A percentile compares a stretch with the other conserved stretches of the same genome.
Evolutionary conservation across 2,888 invertebrate species (phyloP).

Genomic region (Xanthostigma xanthostigma): DNA sequence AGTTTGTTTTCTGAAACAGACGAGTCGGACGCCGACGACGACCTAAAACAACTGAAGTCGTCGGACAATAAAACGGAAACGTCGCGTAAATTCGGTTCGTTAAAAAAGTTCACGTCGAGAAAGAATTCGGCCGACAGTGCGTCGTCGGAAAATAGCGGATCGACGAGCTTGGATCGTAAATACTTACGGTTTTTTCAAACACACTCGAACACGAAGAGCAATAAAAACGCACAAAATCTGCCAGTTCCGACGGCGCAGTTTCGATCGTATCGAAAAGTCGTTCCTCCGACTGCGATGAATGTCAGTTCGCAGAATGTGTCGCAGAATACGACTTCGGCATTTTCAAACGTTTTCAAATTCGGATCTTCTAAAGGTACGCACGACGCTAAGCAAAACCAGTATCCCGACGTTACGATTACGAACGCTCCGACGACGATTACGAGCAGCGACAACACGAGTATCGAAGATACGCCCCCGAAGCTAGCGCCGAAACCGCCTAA

Average conservation of each 20-base stretch:
- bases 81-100: slow-evolving; percentile 48
- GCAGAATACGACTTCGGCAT: too few species aligned
- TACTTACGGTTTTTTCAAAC: slow-evolving; percentile 41
- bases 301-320: slow-evolving; percentile 5
- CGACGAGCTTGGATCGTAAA: slow-evolving; percentile 57
- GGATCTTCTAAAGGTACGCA: too few species aligned
- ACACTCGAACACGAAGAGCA: slow-evolving; percentile 19
- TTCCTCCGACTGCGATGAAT: slow-evolving; percentile 28
- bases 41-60: slow-evolving; percentile 21
- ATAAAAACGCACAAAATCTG: slow-evolving; percentile 40
- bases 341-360: too few species aligned
- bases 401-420: too few species aligned
- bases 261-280: slow-evolving; percentile 54
- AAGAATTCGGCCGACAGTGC: slow-evolving; percentile 28
- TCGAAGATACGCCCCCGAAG: slow-evolving; percentile 2
- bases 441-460: too few species aligned
- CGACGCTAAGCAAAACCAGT: too few species aligned
- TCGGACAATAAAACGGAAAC: slow-evolving; percentile 26
- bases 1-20: slow-evolving; percentile 44
- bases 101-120: slow-evolving; percentile 49
- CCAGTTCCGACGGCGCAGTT: slow-evolving; percentile 69
- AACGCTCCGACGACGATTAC: too few species aligned
- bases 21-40: slow-evolving; percentile 28
- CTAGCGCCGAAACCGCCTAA: slow-evolving; percentile 8
- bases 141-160: slow-evolving; percentile 32